Evolutionary conservation across 2,888 invertebrate genomes (phyloP).

Genomic region (Apamea anceps): DNA sequence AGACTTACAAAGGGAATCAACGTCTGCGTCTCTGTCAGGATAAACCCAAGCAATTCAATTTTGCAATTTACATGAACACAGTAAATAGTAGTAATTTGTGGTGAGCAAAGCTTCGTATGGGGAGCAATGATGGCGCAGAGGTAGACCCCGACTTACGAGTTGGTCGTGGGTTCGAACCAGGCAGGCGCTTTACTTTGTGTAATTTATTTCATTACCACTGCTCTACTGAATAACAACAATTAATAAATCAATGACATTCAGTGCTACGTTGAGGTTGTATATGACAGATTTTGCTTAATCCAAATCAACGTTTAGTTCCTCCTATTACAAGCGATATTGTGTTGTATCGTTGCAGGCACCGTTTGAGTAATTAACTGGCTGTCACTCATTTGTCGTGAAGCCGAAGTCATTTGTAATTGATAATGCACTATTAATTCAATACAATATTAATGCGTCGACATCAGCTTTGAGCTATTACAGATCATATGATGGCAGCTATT

Average conservation of each 20-base stretch:
- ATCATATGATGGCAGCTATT: conserved; percentile 17
- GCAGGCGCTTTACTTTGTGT: too few relatives aligned
- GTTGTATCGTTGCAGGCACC: background rate
- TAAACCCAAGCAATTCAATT: background rate
- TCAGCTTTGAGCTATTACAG: conserved; percentile 39
- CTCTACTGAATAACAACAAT: background rate
- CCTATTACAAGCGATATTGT: background rate
- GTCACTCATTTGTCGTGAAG: conserved; percentile 50
- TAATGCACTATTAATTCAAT: conserved; percentile 60
- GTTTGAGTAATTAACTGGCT: conserved; percentile 44
- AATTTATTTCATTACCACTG: too few relatives aligned
- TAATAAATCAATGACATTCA: background rate
- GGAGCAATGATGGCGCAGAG: too few relatives aligned
- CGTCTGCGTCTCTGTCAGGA: conserved; percentile 1
- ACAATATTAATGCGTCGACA: conserved; percentile 47
- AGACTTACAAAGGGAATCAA: background rate
- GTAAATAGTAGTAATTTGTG: background rate
- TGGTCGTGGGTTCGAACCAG: too few relatives aligned
- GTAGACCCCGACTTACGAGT: too few relatives aligned
- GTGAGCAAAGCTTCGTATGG: background rate
- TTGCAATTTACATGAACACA: background rate
- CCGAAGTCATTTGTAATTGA: conserved; percentile 60
- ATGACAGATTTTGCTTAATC: background rate
- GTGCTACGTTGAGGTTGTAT: background rate
- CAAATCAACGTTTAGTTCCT: background rate